These are phyloP conservation scores for Cydia amplana DNA, from an alignment of 1,140 invertebrate species.

Conservation along the genomic window DNA sequence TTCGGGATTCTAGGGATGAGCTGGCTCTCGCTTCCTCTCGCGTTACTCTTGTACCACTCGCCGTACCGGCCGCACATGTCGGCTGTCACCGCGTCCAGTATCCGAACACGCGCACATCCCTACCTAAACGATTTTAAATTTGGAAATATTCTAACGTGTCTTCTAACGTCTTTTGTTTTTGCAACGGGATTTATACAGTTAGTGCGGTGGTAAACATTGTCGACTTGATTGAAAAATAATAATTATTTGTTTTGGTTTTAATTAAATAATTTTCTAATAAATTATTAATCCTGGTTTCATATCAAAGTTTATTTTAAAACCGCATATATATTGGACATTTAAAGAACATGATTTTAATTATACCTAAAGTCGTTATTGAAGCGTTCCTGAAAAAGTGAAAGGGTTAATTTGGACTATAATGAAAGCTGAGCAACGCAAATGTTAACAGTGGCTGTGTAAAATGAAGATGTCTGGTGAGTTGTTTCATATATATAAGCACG, in stretches of 20 bases:
- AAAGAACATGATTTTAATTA: neutral
- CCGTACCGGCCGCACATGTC: constrained; percentile 68
- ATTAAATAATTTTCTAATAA: neutral
- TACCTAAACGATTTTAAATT: constrained; percentile 23
- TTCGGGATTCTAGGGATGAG: constrained; percentile 78
- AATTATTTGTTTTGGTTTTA: neutral
- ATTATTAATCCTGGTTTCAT: neutral
- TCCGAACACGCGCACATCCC: constrained; percentile 35
- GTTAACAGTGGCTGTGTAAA: constrained; percentile 58
- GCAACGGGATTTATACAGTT: neutral
- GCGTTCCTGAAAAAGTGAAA: constrained; percentile 8
- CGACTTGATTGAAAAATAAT: neutral
- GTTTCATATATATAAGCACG: neutral
- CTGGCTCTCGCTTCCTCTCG: constrained; percentile 73
- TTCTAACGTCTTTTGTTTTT: neutral
- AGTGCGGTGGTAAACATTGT: constrained; percentile 1
- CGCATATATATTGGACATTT: neutral
- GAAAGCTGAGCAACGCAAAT: constrained; percentile 41
- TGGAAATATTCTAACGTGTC: neutral
- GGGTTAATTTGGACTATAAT: constrained; percentile 40
- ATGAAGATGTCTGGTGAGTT: constrained; percentile 77
- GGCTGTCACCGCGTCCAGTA: constrained; percentile 31
- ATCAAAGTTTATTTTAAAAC: neutral
- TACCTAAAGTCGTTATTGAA: neutral
- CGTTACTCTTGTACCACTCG: constrained; percentile 73